These are phyloP conservation scores for Drosophila borealis DNA, from an alignment of 2,888 invertebrate genomes.

Conservation along the genomic window DNA sequence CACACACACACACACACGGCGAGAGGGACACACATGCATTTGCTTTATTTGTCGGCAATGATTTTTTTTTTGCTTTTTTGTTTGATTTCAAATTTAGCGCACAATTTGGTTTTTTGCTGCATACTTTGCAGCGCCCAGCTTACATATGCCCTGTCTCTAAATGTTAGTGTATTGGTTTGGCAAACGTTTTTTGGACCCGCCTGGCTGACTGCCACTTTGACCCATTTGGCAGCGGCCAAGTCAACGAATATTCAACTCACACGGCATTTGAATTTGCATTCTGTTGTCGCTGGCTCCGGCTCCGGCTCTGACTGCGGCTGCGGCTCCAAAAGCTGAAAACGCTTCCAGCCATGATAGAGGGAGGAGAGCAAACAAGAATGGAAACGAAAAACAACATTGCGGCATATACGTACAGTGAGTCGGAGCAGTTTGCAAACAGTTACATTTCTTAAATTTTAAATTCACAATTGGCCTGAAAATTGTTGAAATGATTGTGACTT, in stretches of 20 bases:
- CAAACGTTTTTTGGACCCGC: constrained; percentile 65
- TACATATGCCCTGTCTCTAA: constrained; percentile 14
- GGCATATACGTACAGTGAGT: constrained; percentile 42
- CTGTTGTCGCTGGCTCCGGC: constrained; percentile 18
- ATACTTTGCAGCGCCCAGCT: constrained; percentile 54
- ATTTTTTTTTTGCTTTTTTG: constrained; percentile 49
- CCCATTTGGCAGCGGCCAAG: constrained; percentile 73
- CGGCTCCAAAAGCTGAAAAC: constrained; percentile 6
- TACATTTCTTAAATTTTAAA: constrained; percentile 34
- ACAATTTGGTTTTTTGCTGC: constrained; percentile 60
- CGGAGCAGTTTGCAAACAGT: constrained; percentile 35
- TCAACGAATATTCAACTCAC: constrained; percentile 61
- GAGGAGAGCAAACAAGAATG: constrained; percentile 38
- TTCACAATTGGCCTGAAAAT: constrained; percentile 32
- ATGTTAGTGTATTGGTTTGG: constrained; percentile 64
- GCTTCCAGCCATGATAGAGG: constrained; percentile 28
- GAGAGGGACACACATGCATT: constrained; percentile 29
- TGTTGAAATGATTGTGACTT: background rate
- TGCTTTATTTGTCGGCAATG: constrained; percentile 63
- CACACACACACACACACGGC: constrained; percentile 2
- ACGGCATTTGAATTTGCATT: constrained; percentile 66
- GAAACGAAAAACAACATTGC: constrained; percentile 50
- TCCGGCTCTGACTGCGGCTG: background rate
- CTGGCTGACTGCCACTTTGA: constrained; percentile 81
- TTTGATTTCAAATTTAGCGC: constrained; percentile 79